Percentiles rank a stretch among this genome's conserved stretches.
phyloP scores from a whole-genome alignment of 23 tunicate species.

The Botrylloides violaceus region DNA sequence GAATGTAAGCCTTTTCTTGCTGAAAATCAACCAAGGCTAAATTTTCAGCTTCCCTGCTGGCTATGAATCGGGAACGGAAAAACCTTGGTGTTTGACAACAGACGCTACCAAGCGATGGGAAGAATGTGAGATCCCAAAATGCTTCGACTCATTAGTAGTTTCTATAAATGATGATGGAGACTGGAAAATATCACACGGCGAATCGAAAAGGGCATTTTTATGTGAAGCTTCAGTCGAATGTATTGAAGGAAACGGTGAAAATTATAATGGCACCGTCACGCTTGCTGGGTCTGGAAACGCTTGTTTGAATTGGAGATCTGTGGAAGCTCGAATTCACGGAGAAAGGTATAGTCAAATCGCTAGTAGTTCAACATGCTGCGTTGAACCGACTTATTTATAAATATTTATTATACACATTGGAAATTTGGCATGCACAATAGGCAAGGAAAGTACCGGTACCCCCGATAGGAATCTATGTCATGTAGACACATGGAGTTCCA shows the following conservation, averaged over 20 bases:
- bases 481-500: too few species aligned
- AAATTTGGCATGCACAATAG: too few species aligned
- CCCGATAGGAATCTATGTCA: too few species aligned
- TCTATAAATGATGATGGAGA: slow-evolving; percentile 12
- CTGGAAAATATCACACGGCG: slow-evolving; percentile 52
- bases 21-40: too few species aligned
- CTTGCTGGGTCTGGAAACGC: slow-evolving; percentile 37
- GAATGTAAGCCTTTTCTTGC: too few species aligned
- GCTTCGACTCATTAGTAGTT: slow-evolving; percentile 31
- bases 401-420: too few species aligned
- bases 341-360: too few species aligned
- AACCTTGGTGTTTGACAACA: slow-evolving; percentile 57
- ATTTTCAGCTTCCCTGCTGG: slow-evolving; percentile 46
- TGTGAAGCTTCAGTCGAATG: slow-evolving; percentile 62
- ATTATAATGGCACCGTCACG: slow-evolving; percentile 55
- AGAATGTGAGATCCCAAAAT: slow-evolving; percentile 34
- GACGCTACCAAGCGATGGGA: slow-evolving; percentile 29
- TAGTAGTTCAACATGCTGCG: too few species aligned
- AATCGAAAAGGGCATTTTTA: slow-evolving; percentile 19
- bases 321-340: not conserved
- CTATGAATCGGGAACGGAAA: slow-evolving; percentile 11
- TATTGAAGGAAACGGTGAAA: slow-evolving; percentile 35
- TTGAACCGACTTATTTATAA: too few species aligned
- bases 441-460: too few species aligned
- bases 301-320: slow-evolving; percentile 48